phyloP scores from a whole-genome alignment of 37 sponge, comb jelly and placozoan species.

The Hexactinellida sp. region DNA sequence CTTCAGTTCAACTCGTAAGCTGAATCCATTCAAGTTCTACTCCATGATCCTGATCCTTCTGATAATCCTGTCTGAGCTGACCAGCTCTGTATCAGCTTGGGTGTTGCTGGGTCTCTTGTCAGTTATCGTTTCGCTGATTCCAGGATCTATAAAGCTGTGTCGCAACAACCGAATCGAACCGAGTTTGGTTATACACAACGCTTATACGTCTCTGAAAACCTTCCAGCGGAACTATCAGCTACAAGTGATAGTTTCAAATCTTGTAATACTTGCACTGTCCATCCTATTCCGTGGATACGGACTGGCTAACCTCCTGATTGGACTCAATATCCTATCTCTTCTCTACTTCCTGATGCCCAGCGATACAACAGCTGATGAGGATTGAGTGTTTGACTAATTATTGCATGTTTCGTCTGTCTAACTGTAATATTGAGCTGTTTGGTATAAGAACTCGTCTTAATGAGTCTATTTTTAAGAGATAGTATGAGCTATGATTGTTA shows the following conservation, averaged over 20 bases:
- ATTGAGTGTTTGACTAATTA: not conserved
- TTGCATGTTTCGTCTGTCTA: too few species aligned
- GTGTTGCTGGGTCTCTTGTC: not conserved
- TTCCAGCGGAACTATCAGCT: not conserved
- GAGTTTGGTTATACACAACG: not conserved
- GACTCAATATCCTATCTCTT: not conserved
- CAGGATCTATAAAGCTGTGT: not conserved
- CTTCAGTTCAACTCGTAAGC: not conserved
- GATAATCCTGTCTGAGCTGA: not conserved
- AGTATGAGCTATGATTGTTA: too few species aligned
- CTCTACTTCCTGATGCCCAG: not conserved
- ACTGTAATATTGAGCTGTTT: too few species aligned
- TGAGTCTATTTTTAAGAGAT: too few species aligned
- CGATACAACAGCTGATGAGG: not conserved
- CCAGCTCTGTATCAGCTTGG: not conserved
- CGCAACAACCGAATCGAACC: not conserved
- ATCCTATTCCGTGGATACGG: conserved; percentile 3
- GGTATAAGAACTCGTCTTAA: too few species aligned
- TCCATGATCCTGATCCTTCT: not conserved
- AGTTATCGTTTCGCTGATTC: not conserved
- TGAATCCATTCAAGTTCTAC: not conserved
- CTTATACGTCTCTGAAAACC: not conserved
- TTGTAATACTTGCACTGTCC: not conserved
- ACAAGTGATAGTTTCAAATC: not conserved
- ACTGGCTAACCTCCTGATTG: not conserved